Evolutionary conservation across 2,888 invertebrate species (phyloP), one percentile per base, ranked within the genome.

Genomic region (Lottia scabra): DNA sequence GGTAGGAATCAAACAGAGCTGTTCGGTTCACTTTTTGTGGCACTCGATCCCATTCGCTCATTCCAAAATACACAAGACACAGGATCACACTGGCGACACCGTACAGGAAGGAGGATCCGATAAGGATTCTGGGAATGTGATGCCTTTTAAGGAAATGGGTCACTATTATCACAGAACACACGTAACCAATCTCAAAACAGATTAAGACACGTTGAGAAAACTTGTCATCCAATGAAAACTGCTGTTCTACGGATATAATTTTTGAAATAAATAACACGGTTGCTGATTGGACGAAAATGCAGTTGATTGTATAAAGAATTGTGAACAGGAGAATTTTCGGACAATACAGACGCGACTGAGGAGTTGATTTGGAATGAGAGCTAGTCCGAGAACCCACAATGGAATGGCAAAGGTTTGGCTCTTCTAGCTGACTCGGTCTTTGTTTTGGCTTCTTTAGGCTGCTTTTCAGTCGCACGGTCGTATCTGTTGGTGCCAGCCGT

Each of bases 91-190:
- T 56, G 15, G 67, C 46, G 16, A 67, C 23, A 26, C 67, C 67
- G 27, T 56, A 48, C 15, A 67, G 12, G 3, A 67, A 15, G 15
- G 48, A 46, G 8, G 26, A 30, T 26, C 12, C 19, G 30, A 48
- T 38, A n/a, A 56, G 38, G 30, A 56, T 38, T 19, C 56, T 67
- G 26, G 67, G 67, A 15, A 67, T n/a, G 19, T 67, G 45, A 27
- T 27, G 27, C 23, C 56, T 23, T 67, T 38, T 46, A 1, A 38
- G 48, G 30, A 67, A 67, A 30, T 67, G 67, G 16, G 48, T 67
- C 13, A 67, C 27, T 3, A 67, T 56, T n/a, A 67, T n/a, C 19
- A 26, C 56, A 27, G 56, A 26, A 10, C n/a, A 12, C 16, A 67
- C 16, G 27, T 56, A 67, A 4, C 67, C 56, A 15, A 67, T 67